Evolutionary conservation across 1,140 invertebrate genomes (phyloP), one percentile per base, ranked within the genome.

Genomic region (Spodoptera litura): DNA sequence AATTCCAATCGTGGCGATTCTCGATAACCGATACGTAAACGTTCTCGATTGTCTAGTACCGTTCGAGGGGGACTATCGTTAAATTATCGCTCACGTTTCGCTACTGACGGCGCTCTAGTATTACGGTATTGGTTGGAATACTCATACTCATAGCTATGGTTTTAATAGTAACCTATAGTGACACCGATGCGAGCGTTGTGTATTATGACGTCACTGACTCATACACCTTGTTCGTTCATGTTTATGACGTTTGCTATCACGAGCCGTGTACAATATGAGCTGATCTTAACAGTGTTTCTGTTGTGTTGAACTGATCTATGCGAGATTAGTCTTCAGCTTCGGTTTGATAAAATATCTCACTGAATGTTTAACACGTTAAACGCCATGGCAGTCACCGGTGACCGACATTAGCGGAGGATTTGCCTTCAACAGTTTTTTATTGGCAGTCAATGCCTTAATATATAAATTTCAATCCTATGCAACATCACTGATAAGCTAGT

Each of bases 21-120:
- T 76, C 86, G 92, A 94, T 94, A 94, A 92, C 83, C 89, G 87
- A 90, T 91, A 88, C 83, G 85, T 88, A 91, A 90, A 88, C 89
- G 90, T 91, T 92, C 91, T 82, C 82, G 84, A 88, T 87, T 86
- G 81, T 88, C 84, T 80, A 58, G 91, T 93, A 89, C 91, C 91
- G 91, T 93, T 94, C 78, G 27, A 58, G 81, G 82, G 81, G 82
- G 85, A 81, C 81, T 90, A 92, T 92, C 88, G 90, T 84, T 91
- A 90, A 93, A 88, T 94, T 94, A 94, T 94, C 89, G 89, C 86
- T 92, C 91, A 94, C 91, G 92, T 88, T 93, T 92, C 87, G 91
- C 91, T 93, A 92, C 91, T 81, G 88, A 80, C 84, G 85, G 84
- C 84, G 86, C 86, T 81, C 83, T 86, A 83, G 68, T 84, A 85